Conservation (phyloP, 2,113 vertebrate species). For the Hippocampus zosterae region DNA sequence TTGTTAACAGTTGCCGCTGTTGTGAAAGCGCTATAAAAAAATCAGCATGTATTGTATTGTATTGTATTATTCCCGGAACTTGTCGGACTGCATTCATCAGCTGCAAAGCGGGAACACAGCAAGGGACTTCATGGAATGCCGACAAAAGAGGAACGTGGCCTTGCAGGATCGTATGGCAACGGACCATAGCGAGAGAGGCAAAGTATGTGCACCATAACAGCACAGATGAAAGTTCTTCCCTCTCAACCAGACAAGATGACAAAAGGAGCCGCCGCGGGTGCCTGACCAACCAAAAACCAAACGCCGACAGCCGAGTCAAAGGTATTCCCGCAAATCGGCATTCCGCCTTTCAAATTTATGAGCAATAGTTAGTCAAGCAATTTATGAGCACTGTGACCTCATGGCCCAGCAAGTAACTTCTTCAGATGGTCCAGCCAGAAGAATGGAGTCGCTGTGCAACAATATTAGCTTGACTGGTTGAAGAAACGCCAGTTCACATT, state of each 20-base stretch:
- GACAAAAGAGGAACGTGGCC: constrained; percentile 20
- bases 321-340: constrained; percentile 40
- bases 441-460: constrained; percentile 22
- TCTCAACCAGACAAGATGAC: no score
- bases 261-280: no score
- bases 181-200: background rate
- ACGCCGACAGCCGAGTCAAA: constrained; percentile 43
- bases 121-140: constrained; percentile 20
- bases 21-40: no score
- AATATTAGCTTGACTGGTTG: constrained; percentile 11
- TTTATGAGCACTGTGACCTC: constrained; percentile 49
- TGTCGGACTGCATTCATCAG: constrained; percentile 11
- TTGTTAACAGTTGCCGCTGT: no score
- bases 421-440: constrained; percentile 59
- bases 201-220: no score
- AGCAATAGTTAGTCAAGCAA: constrained; percentile 50
- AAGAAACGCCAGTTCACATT: constrained; percentile 54
- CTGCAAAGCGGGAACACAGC: constrained; percentile 21
- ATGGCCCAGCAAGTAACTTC: constrained; percentile 18
- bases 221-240: no score
- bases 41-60: no score
- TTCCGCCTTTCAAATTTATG: constrained; percentile 48
- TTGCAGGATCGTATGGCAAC: constrained; percentile 1
- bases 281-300: constrained; percentile 24
- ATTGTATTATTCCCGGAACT: constrained; percentile 52